Percentiles rank a stretch among this genome's conserved stretches.
phyloP scores from a whole-genome alignment of 2,888 invertebrate genomes.

The Andrena hattorfiana region DNA sequence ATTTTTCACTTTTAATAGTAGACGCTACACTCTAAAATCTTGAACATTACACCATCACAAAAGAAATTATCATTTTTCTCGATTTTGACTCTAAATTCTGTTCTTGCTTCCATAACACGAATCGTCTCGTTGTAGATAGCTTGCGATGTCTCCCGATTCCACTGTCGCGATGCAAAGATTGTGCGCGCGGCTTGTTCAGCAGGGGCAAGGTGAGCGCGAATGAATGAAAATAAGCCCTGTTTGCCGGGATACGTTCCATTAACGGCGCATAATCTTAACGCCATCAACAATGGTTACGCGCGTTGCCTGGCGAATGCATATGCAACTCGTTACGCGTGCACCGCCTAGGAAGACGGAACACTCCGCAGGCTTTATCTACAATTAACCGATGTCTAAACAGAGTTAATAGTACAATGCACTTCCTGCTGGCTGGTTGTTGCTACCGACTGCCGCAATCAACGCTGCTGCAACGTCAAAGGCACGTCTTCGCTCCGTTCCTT shows the following conservation, averaged over 20 bases:
- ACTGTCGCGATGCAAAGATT: background rate
- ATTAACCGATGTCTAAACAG: conserved; percentile 76
- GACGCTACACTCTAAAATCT: too few species aligned
- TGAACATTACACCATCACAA: too few species aligned
- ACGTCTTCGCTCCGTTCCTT: conserved; percentile 38
- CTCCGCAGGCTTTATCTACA: conserved; percentile 70
- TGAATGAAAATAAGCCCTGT: background rate
- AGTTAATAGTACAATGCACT: conserved; percentile 76
- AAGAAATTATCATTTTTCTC: too few species aligned
- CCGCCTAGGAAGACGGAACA: conserved; percentile 33
- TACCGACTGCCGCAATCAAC: conserved; percentile 43
- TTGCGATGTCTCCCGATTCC: background rate
- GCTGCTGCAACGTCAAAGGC: conserved; percentile 52
- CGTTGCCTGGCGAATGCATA: background rate
- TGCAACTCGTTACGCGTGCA: conserved; percentile 23
- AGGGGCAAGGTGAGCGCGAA: background rate
- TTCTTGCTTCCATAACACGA: too few species aligned
- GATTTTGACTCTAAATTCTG: too few species aligned
- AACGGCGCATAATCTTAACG: conserved; percentile 15
- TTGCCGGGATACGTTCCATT: background rate
- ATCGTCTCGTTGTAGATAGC: background rate
- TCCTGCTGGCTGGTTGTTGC: conserved; percentile 65
- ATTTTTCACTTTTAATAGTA: too few species aligned
- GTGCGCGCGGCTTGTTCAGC: conserved; percentile 2
- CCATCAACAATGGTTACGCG: conserved; percentile 36